A percentile compares a stretch with the other conserved stretches of the same genome.
phyloP scores from a whole-genome alignment of 1,140 invertebrate species.

The Pygmarrhopalites habei region DNA sequence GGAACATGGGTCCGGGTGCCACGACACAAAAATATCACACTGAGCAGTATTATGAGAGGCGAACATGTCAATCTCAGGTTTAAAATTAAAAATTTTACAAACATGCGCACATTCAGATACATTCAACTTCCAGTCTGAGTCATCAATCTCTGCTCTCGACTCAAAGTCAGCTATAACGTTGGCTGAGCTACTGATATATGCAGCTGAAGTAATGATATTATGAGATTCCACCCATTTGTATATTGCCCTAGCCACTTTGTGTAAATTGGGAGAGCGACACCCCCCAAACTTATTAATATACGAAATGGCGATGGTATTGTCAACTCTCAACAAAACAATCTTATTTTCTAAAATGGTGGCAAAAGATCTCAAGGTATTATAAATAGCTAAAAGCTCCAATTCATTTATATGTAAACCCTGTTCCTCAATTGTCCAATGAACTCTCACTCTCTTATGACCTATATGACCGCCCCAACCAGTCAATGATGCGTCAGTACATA shows the following conservation, averaged over 20 bases:
- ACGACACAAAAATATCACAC: not conserved
- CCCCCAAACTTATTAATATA: constrained; percentile 25
- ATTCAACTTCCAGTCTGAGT: not conserved
- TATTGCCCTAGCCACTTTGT: constrained; percentile 11
- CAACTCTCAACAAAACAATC: constrained; percentile 8
- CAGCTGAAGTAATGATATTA: not conserved
- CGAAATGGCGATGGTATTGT: constrained; percentile 17
- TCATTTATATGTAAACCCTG: constrained; percentile 16
- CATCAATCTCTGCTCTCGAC: not conserved
- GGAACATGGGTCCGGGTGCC: not conserved
- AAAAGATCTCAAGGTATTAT: constrained; percentile 9
- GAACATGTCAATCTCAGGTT: not conserved
- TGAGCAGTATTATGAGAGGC: not conserved
- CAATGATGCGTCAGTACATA: constrained; percentile 7
- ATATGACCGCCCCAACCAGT: constrained; percentile 18
- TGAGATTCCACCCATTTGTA: constrained; percentile 11
- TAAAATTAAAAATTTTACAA: too few species aligned
- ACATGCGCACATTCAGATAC: not conserved
- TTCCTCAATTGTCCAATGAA: constrained; percentile 6
- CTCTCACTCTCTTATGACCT: not conserved
- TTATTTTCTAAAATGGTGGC: not conserved
- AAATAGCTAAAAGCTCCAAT: constrained; percentile 19
- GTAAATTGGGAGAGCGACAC: constrained; percentile 1
- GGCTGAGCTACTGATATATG: not conserved
- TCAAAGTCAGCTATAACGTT: not conserved